These are phyloP conservation scores for Clarias platycephalus DNA, from an alignment of 2,797 vertebrate species.

Conservation along the genomic window DNA sequence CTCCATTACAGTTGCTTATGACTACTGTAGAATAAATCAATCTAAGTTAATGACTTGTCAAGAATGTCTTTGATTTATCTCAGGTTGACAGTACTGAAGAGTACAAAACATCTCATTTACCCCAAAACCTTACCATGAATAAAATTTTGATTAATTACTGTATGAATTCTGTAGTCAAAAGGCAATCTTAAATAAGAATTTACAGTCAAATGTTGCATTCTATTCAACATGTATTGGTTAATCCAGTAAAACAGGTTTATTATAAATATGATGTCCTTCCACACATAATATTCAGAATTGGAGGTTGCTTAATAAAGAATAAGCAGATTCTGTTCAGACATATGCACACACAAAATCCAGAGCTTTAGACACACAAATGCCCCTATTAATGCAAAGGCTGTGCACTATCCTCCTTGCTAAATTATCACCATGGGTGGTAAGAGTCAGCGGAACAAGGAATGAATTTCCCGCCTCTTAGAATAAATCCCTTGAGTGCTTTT, in stretches of 20 bases:
- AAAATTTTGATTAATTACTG: not conserved
- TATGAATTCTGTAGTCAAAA: slow-evolving; percentile 7
- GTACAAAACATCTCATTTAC: slow-evolving; percentile 18
- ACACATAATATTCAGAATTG: not conserved
- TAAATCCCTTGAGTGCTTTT: slow-evolving; percentile 61
- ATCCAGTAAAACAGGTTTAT: not conserved
- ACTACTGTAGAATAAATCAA: slow-evolving; percentile 60
- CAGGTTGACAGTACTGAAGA: slow-evolving; percentile 38
- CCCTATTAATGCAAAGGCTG: slow-evolving; percentile 59
- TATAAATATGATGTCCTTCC: not conserved
- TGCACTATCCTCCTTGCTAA: slow-evolving; percentile 67
- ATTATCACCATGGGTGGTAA: slow-evolving; percentile 65
- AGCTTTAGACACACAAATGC: slow-evolving; percentile 29
- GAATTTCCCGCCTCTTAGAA: slow-evolving; percentile 68
- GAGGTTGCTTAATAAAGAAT: slow-evolving; percentile 13
- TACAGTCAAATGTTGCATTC: not conserved
- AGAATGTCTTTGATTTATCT: slow-evolving; percentile 45
- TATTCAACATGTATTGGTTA: not conserved
- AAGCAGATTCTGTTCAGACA: slow-evolving; percentile 27
- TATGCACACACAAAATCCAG: slow-evolving; percentile 25
- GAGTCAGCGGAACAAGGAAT: slow-evolving; percentile 68
- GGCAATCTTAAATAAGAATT: not conserved
- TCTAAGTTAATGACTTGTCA: slow-evolving; percentile 54
- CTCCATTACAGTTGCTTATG: slow-evolving; percentile 62
- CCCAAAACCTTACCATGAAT: slow-evolving; percentile 16